Conservation (phyloP, 2,113 vertebrate genomes). For the Stigmatopora nigra region DNA sequence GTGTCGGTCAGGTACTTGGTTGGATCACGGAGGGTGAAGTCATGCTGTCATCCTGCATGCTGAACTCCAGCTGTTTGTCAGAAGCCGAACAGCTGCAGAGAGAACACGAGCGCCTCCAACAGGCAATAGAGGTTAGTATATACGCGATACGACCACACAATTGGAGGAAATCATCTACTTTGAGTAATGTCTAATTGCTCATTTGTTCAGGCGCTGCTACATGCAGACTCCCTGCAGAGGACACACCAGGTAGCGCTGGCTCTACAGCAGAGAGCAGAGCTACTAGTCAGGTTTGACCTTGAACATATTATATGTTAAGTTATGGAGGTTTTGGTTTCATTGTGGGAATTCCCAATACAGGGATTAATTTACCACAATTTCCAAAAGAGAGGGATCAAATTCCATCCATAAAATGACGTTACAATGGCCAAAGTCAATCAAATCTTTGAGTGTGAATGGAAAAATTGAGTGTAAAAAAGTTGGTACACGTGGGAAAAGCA, state of each 20-base stretch:
- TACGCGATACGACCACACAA: conserved; percentile 5
- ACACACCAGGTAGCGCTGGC: conserved; percentile 98
- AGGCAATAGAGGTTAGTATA: conserved; percentile 90
- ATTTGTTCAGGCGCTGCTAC: conserved; percentile 83
- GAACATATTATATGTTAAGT: not conserved
- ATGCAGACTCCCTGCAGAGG: conserved; percentile 97
- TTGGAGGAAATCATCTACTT: too few species aligned
- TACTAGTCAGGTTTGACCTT: conserved; percentile 76
- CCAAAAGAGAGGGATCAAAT: not conserved
- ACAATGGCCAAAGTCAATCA: not conserved
- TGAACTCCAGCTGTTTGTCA: conserved; percentile 92
- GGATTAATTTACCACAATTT: not conserved
- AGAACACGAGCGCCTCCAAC: conserved; percentile 95
- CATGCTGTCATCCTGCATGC: conserved; percentile 89
- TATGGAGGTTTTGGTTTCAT: not conserved
- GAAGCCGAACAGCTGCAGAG: conserved; percentile 96
- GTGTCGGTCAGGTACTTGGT: conserved; percentile 79
- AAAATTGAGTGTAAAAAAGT: too few species aligned
- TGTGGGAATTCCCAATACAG: not conserved
- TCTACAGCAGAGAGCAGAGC: conserved; percentile 94
- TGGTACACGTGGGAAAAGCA: not conserved
- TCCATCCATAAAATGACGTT: not conserved
- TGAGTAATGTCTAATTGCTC: not conserved
- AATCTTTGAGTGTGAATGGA: too few species aligned
- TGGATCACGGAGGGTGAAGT: conserved; percentile 98